Conservation (phyloP, 2,113 vertebrate genomes). For the Arvicanthis niloticus region DNA sequence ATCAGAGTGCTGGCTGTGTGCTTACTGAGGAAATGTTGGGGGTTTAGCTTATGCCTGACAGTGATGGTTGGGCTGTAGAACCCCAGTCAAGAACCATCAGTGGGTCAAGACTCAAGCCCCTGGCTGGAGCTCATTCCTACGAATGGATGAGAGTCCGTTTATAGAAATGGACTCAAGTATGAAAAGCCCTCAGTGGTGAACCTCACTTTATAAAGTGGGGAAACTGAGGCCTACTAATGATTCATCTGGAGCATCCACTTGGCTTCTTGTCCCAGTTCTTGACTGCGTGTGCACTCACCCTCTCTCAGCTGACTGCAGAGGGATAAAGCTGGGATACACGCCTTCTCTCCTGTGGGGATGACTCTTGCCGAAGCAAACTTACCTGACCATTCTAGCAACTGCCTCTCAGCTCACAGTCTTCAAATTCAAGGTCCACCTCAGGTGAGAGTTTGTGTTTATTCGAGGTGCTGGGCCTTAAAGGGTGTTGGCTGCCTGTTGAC, state of each 20-base stretch:
- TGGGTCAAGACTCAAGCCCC: no score
- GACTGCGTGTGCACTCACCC: neutral
- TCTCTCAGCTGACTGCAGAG: neutral
- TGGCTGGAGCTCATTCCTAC: no score
- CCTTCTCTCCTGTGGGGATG: rapidly evolving
- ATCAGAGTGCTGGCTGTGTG: neutral
- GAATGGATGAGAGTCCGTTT: no score
- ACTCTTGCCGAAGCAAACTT: rapidly evolving
- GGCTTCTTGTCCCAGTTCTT: no score
- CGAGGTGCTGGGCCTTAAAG: neutral
- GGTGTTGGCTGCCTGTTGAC: neutral
- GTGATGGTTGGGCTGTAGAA: neutral
- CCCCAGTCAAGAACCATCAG: no score
- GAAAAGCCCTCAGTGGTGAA: neutral
- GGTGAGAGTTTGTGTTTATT: no score
- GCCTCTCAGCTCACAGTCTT: neutral
- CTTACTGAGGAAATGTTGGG: neutral
- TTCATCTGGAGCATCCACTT: no score
- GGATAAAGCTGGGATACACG: rapidly evolving
- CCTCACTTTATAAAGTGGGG: neutral
- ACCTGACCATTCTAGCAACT: rapidly evolving
- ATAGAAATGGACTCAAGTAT: neutral
- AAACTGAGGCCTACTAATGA: neutral
- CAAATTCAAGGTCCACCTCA: rapidly evolving
- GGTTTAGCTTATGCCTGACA: neutral